These are phyloP conservation scores for Brenthis ino DNA, from an alignment of 2,888 invertebrate genomes.

Conservation along the genomic window DNA sequence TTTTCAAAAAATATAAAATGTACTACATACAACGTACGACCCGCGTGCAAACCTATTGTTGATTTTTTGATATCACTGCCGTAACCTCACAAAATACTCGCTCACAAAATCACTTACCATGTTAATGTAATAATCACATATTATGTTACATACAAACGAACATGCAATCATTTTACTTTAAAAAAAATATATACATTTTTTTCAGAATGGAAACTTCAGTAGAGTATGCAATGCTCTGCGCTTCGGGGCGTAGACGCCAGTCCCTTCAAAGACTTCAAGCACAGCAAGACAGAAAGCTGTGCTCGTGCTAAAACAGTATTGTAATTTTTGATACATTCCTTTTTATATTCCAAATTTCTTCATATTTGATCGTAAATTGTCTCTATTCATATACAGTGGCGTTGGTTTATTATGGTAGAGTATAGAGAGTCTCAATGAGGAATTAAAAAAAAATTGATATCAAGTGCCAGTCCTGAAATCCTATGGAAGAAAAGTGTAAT, in stretches of 20 bases:
- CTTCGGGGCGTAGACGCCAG: constrained; percentile 70
- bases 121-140: no score
- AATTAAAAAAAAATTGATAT: neutral
- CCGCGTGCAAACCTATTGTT: no score
- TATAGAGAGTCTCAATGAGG: neutral
- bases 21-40: no score
- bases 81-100: no score
- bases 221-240: constrained; percentile 84
- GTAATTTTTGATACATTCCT: constrained; percentile 41
- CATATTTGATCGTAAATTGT: constrained; percentile 21
- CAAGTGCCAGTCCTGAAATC: neutral
- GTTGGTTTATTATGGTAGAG: constrained; percentile 15
- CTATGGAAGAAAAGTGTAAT: neutral
- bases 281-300: constrained; percentile 66
- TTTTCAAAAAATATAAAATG: no score
- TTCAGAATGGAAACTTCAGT: constrained; percentile 86
- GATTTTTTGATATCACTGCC: no score
- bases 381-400: constrained; percentile 16
- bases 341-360: constrained; percentile 31
- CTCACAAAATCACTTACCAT: no score
- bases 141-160: neutral
- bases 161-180: neutral
- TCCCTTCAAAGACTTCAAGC: constrained; percentile 73
- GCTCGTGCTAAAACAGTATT: constrained; percentile 60
- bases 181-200: neutral